Evolutionary conservation across 2,113 vertebrate species (phyloP).

Genomic region (Prunella himalayana): DNA sequence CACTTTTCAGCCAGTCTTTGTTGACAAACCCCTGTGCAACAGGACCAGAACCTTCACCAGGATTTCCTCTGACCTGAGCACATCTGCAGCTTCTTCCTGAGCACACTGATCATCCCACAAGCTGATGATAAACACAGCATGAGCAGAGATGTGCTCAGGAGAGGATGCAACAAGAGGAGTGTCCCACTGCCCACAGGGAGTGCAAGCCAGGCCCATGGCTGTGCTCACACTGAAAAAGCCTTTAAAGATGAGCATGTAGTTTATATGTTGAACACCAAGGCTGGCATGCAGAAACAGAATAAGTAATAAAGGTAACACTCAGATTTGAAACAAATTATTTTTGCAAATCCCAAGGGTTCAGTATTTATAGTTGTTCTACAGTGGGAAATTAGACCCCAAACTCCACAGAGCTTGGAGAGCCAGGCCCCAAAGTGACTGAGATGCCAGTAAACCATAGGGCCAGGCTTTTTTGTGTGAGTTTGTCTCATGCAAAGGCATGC

Average conservation of each 20-base stretch:
- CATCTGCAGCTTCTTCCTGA: background rate
- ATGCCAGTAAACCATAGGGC: background rate
- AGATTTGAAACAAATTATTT: background rate
- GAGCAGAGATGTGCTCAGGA: background rate
- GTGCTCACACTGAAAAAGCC: background rate
- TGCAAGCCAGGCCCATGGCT: background rate
- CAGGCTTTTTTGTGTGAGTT: background rate
- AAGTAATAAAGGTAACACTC: background rate
- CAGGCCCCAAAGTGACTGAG: background rate
- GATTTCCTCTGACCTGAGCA: accelerated
- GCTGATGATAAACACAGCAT: accelerated
- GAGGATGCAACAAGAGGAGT: background rate
- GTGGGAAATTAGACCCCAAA: background rate
- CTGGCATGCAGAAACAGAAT: background rate
- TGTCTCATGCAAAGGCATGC: background rate
- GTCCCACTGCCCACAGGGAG: background rate
- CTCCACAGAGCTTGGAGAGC: accelerated
- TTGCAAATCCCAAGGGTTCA: background rate
- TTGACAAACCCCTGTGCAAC: background rate
- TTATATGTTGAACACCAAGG: background rate
- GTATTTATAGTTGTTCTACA: background rate
- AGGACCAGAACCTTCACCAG: background rate
- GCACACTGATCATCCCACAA: accelerated
- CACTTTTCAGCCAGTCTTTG: background rate
- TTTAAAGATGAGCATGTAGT: background rate